Base-by-base conservation (phyloP, 2,113 vertebrate species). In the Spilogale gracilis region DNA sequence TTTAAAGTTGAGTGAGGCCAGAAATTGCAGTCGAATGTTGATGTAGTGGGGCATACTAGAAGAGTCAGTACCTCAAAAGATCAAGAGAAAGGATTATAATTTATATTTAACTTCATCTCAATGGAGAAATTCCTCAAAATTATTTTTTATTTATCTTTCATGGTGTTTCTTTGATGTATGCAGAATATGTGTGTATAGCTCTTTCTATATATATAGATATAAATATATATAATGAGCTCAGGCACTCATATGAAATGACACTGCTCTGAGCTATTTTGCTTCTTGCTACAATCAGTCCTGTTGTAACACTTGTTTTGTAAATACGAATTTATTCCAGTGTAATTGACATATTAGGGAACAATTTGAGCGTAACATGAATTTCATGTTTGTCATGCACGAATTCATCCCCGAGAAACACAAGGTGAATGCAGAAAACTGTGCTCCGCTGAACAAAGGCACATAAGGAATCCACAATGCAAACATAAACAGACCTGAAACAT, bases 1-100 rank as follows among this genome's bases (percentile, higher is more conserved):
- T 69, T 97, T 80, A n/a, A 85, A 92, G 83, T 20, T 89, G 82
- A 89, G 14, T 2, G 27, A 92, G 52, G 52, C 6, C 60, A 83
- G 43, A n/a, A 54, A 87, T 43, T 82, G 13, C 17, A 48, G 50
- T 48, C 6, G 0, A 69, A 38, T 90, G 4, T 2, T 86, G 38
- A 76, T 43, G 88, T 83, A 58, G 7, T 69, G 27, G 21, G 3
- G 23, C 27, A 2, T 43, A 56, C 0, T 58, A 2, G 21, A n/a
- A 78, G 27, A 63, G 13, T 63, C 23, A 71, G 5, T 63, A 80
- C 45, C 25, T 92, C 52, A n/a, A 90, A 82, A 94, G 14, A 73
- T 61, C 82, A 65, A 6, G 0, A 48, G 6, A 79, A 92, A 88
- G 18, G 0, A 20, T 71, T 65, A 25, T 17, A 58, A 58, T 45